phyloP scores from a whole-genome alignment of 2,888 invertebrate species.

The Stenodema calcarata region DNA sequence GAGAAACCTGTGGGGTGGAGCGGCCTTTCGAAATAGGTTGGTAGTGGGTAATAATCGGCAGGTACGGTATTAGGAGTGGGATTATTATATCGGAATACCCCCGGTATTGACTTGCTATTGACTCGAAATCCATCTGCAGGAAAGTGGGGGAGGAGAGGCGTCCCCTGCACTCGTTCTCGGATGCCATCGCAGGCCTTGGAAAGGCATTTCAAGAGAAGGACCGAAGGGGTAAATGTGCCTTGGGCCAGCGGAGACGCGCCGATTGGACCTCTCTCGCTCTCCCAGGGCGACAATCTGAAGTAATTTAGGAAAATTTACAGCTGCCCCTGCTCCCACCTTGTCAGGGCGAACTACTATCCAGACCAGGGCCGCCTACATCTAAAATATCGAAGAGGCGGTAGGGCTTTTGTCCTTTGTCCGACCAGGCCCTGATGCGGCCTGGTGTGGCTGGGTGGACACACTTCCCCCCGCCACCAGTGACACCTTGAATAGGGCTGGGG shows the following conservation, averaged over 20 bases:
- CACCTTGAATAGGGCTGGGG: not conserved
- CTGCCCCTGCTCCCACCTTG: not conserved
- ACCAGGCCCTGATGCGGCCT: not conserved
- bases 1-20: not conserved
- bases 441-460: not conserved
- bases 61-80: not conserved
- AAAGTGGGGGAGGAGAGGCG: not conserved
- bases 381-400: not conserved
- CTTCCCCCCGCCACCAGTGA: not conserved
- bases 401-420: not conserved
- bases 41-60: not conserved
- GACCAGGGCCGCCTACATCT: not conserved
- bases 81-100: not conserved
- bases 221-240: not conserved
- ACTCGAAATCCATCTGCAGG: not conserved
- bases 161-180: not conserved
- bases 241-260: not conserved
- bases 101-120: not conserved
- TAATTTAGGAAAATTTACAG: not conserved
- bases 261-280: not conserved
- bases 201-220: not conserved
- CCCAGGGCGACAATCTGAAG: not conserved
- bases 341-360: not conserved
- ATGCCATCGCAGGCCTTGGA: not conserved
- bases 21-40: not conserved